These are phyloP conservation scores for Panopea generosa DNA, from an alignment of 2,888 invertebrate genomes.

Conservation along the genomic window DNA sequence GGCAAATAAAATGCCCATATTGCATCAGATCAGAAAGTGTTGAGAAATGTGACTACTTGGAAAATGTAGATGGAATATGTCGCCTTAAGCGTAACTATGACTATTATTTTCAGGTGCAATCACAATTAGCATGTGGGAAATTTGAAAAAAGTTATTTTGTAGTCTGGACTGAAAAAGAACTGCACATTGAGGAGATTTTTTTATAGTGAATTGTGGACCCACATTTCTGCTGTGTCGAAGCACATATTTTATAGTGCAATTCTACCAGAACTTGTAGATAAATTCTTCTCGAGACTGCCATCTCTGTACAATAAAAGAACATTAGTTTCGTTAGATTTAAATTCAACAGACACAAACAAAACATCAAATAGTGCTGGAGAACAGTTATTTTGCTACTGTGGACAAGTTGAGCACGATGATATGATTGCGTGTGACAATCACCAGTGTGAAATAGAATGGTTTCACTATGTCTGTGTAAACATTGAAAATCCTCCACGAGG, in stretches of 20 bases:
- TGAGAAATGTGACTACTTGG: too few species aligned
- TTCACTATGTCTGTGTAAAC: too few species aligned
- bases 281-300: neutral
- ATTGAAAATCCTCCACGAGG: too few species aligned
- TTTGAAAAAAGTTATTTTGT: constrained; percentile 45
- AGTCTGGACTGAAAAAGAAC: constrained; percentile 41
- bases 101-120: constrained; percentile 48
- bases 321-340: constrained; percentile 1
- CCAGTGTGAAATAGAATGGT: too few species aligned
- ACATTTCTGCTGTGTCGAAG: too few species aligned
- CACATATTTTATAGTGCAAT: too few species aligned
- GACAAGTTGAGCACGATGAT: constrained; percentile 32
- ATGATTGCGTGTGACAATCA: too few species aligned
- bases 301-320: constrained; percentile 2
- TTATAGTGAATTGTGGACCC: constrained; percentile 11
- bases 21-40: constrained; percentile 4
- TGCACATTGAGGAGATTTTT: constrained; percentile 39
- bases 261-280: constrained; percentile 26
- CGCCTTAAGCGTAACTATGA: too few species aligned
- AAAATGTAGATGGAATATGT: too few species aligned
- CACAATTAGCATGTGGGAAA: constrained; percentile 32
- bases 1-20: constrained; percentile 52
- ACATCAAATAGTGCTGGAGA: constrained; percentile 14
- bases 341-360: constrained; percentile 3
- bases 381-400: constrained; percentile 19